Conservation (phyloP, 2,797 vertebrate species). For the Acanthurus lineatus region DNA sequence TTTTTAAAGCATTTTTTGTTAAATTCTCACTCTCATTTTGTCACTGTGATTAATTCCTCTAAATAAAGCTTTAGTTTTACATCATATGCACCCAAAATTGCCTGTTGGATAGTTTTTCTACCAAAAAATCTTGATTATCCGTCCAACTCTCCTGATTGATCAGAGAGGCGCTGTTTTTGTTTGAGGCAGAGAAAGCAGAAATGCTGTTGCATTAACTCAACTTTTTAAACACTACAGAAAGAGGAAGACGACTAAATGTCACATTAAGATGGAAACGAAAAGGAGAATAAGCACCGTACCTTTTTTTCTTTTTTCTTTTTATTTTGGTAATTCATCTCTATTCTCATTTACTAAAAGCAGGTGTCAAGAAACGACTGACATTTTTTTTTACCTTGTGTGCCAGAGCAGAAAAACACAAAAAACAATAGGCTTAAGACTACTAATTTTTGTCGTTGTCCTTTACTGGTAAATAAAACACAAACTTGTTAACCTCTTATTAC, state of each 20-base stretch:
- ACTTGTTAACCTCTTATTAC: background rate
- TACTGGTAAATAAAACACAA: background rate
- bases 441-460: background rate
- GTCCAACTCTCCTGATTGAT: background rate
- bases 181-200: background rate
- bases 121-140: background rate
- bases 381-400: background rate
- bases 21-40: background rate
- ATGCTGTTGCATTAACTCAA: background rate
- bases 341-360: background rate
- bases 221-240: background rate
- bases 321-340: background rate
- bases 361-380: background rate
- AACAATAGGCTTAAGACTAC: background rate
- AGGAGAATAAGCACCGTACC: background rate
- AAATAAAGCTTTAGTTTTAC: background rate
- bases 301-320: no score
- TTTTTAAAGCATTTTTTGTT: constrained; percentile 5
- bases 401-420: background rate
- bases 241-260: background rate
- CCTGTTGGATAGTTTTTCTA: background rate
- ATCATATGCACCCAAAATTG: background rate
- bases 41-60: background rate
- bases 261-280: background rate
- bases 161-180: background rate